These are phyloP conservation scores for Rhaphigaster nebulosa DNA, from an alignment of 2,888 invertebrate genomes.

Conservation along the genomic window DNA sequence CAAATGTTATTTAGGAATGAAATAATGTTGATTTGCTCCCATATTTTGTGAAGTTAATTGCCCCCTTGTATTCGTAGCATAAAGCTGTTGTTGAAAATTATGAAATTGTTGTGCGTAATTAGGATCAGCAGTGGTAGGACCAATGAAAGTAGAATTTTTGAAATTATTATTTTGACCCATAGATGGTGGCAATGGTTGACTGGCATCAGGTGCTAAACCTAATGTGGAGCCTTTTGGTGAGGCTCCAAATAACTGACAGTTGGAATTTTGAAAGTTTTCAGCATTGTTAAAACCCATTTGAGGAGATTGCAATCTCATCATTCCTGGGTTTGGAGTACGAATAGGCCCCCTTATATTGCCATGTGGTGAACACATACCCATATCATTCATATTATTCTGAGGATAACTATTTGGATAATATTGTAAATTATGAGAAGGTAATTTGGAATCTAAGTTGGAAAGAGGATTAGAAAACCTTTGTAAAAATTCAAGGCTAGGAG, in stretches of 20 bases:
- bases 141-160: slow-evolving; percentile 83
- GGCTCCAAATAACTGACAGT: slow-evolving; percentile 65
- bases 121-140: slow-evolving; percentile 88
- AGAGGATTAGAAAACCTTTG: slow-evolving; percentile 90
- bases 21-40: slow-evolving; percentile 70
- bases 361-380: slow-evolving; percentile 68
- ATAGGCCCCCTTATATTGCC: slow-evolving; percentile 68
- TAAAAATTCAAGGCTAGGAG: slow-evolving; percentile 90
- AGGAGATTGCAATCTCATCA: slow-evolving; percentile 64
- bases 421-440: slow-evolving; percentile 79
- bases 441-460: slow-evolving; percentile 78
- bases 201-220: slow-evolving; percentile 71
- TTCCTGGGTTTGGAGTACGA: slow-evolving; percentile 64
- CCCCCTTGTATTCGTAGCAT: slow-evolving; percentile 86
- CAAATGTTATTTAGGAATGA: slow-evolving; percentile 69
- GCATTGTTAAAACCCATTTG: slow-evolving; percentile 65
- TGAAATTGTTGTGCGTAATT: slow-evolving; percentile 96
- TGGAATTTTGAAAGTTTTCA: slow-evolving; percentile 65
- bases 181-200: slow-evolving; percentile 83
- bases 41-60: slow-evolving; percentile 68
- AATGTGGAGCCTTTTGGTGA: slow-evolving; percentile 69
- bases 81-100: slow-evolving; percentile 94
- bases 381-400: slow-evolving; percentile 65
- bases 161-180: slow-evolving; percentile 80
- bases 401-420: slow-evolving; percentile 76